Percentiles rank a stretch among this genome's conserved stretches.
Conservation (phyloP, 2,113 vertebrate species). For the Mesoclemmys tuberculata region DNA sequence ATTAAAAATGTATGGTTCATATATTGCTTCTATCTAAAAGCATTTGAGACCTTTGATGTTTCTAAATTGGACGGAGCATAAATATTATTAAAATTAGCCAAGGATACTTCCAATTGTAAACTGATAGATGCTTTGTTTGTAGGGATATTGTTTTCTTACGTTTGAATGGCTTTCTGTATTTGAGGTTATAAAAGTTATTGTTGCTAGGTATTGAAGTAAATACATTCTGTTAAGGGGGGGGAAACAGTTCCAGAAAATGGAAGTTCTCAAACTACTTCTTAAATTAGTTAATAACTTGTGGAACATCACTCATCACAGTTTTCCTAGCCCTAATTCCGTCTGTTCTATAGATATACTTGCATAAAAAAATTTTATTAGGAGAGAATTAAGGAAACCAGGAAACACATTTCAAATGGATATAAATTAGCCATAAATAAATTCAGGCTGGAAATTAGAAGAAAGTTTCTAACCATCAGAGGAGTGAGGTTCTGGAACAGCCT, state of each 20-base stretch:
- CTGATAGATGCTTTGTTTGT: background rate
- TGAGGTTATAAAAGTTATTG: background rate
- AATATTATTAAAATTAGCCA: background rate
- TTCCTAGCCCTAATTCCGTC: fast-evolving
- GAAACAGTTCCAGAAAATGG: background rate
- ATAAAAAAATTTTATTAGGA: background rate
- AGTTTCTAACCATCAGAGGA: background rate
- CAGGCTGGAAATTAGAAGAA: background rate
- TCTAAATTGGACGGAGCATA: conserved; percentile 13
- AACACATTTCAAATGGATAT: background rate
- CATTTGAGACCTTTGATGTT: conserved; percentile 22
- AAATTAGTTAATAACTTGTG: background rate
- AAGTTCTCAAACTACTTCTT: background rate
- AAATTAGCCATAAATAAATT: background rate
- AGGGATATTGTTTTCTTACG: background rate
- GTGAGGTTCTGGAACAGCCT: background rate
- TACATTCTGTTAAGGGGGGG: background rate
- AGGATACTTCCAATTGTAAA: background rate
- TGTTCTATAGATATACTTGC: fast-evolving
- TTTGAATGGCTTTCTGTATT: background rate
- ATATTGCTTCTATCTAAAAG: conserved; percentile 12
- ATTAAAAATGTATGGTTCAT: conserved; percentile 30
- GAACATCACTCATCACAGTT: background rate
- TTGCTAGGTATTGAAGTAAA: background rate
- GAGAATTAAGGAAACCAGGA: background rate